Percentiles rank a stretch among this genome's conserved stretches.
Evolutionary conservation across 2,113 vertebrate species (phyloP).

Genomic region (Petrocephalus microphthalmus): DNA sequence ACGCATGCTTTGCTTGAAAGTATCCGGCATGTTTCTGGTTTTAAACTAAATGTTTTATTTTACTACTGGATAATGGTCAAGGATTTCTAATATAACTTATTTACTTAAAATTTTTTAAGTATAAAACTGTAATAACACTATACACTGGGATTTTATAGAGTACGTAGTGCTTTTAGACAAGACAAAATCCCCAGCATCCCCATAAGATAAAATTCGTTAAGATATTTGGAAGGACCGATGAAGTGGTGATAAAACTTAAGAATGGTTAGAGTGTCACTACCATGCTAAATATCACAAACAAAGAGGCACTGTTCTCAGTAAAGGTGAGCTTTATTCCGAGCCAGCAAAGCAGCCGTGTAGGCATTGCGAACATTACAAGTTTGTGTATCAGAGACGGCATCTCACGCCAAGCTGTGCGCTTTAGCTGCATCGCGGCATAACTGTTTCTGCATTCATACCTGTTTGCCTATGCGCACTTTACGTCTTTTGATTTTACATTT

Average conservation of each 20-base stretch:
- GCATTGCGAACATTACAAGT: not conserved
- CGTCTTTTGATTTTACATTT: not conserved
- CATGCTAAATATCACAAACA: not conserved
- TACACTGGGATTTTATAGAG: not conserved
- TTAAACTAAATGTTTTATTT: not conserved
- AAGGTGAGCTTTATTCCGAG: constrained; percentile 7
- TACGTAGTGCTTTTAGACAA: not conserved
- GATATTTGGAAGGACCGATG: not conserved
- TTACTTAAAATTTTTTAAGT: no score
- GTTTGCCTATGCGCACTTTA: not conserved
- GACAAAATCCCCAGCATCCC: not conserved
- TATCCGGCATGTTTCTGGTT: not conserved
- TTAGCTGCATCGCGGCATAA: not conserved
- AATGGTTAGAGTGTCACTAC: not conserved
- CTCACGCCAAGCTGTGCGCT: not conserved
- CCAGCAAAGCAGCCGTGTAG: not conserved
- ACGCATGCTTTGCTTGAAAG: not conserved
- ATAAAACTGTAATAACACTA: not conserved
- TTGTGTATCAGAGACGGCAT: not conserved
- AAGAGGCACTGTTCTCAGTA: not conserved
- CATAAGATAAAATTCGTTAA: not conserved
- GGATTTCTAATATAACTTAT: not conserved
- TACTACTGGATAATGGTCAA: not conserved
- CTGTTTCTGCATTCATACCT: not conserved
- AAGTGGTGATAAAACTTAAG: not conserved